A percentile compares a stretch with the other conserved stretches of the same genome.
Conservation (phyloP, 2,797 vertebrate species). For the Melanotaenia pygmaea region DNA sequence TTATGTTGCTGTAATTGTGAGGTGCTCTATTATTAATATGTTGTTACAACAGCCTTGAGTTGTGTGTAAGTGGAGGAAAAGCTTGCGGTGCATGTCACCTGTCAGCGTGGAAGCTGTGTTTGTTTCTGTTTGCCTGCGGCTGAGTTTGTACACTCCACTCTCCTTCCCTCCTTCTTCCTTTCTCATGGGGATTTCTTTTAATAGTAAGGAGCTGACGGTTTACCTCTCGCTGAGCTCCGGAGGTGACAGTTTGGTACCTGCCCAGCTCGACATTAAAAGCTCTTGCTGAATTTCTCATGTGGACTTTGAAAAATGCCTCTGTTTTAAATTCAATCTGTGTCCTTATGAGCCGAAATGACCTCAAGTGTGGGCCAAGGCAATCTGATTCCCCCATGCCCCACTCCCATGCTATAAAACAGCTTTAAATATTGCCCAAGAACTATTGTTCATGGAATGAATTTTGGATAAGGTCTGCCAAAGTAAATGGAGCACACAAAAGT, state of each 20-base stretch:
- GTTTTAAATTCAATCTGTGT: conserved; percentile 36
- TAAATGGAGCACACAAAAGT: conserved; percentile 64
- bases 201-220: conserved; percentile 73
- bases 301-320: conserved; percentile 17
- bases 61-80: conserved; percentile 14
- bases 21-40: conserved; percentile 55
- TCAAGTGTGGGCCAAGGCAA: conserved; percentile 57
- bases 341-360: conserved; percentile 58
- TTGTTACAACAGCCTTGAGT: conserved; percentile 47
- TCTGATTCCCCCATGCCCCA: conserved; percentile 38
- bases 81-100: conserved; percentile 27
- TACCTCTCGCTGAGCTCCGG: conserved; percentile 14
- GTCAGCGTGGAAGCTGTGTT: conserved; percentile 43
- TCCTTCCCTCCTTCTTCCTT: conserved; percentile 26
- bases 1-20: conserved; percentile 51
- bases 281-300: conserved; percentile 28
- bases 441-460: conserved; percentile 67
- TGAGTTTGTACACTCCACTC: conserved; percentile 54
- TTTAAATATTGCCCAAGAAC: conserved; percentile 71
- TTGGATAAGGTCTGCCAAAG: conserved; percentile 66
- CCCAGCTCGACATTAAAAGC: conserved; percentile 49
- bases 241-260: conserved; percentile 53
- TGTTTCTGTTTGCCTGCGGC: conserved; percentile 69
- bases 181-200: conserved; percentile 75
- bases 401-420: conserved; percentile 52